A percentile compares a stretch with the other conserved stretches of the same genome.
These are phyloP conservation scores for Eubasilissa regina DNA, from an alignment of 1,140 invertebrate genomes.

Conservation along the genomic window DNA sequence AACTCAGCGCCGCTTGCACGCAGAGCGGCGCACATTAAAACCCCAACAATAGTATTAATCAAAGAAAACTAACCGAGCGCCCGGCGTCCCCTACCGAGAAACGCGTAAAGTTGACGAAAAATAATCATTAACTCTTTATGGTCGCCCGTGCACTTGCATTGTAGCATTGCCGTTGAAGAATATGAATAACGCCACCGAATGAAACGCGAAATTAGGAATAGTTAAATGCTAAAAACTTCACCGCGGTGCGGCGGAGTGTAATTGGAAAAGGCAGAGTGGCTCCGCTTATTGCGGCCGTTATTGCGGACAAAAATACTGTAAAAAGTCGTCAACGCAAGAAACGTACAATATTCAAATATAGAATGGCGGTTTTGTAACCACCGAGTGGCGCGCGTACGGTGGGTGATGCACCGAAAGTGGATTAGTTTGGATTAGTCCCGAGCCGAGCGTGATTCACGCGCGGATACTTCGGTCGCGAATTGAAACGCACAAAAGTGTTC, in stretches of 20 bases:
- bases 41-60: neutral
- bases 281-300: neutral
- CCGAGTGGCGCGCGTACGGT: too few species aligned
- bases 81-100: neutral
- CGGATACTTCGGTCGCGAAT: neutral
- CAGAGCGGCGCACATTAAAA: neutral
- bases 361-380: too few species aligned
- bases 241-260: constrained; percentile 1
- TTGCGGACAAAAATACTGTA: constrained; percentile 7
- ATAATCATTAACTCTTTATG: constrained; percentile 16
- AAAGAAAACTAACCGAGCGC: neutral
- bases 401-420: too few species aligned
- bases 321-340: neutral
- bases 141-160: neutral
- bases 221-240: neutral
- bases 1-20: neutral
- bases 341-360: neutral
- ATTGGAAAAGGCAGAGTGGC: constrained; percentile 5
- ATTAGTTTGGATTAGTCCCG: too few species aligned
- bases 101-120: constrained; percentile 25
- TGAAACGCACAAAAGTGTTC: neutral
- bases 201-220: constrained; percentile 7
- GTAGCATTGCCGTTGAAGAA: neutral
- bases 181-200: constrained; percentile 11
- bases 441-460: too few species aligned